Evolutionary conservation across 2,888 invertebrate genomes (phyloP).

Genomic region (Branchellion lobata): DNA sequence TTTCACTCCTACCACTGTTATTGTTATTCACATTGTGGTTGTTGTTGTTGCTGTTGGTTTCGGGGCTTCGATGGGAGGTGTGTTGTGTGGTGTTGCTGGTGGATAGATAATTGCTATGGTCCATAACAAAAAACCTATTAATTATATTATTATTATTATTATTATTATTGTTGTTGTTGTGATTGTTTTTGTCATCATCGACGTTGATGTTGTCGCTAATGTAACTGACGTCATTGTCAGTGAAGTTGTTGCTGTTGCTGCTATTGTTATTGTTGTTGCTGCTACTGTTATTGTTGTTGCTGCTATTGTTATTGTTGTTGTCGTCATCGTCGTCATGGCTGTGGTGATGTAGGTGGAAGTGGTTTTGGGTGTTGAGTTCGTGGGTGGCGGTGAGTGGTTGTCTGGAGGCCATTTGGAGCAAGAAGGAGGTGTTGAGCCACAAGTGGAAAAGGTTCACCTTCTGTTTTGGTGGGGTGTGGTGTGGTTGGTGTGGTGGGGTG

Average conservation of each 20-base stretch:
- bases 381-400: neutral
- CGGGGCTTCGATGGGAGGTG: too few relatives aligned
- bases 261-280: conserved; percentile 18
- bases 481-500: too few relatives aligned
- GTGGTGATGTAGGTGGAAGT: neutral
- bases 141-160: neutral
- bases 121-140: too few relatives aligned
- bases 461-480: too few relatives aligned
- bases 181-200: too few relatives aligned
- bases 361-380: conserved; percentile 15
- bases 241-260: neutral
- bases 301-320: neutral
- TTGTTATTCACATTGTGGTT: too few relatives aligned
- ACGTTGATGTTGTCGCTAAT: too few relatives aligned
- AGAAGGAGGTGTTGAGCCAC: conserved; percentile 98
- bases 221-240: too few relatives aligned
- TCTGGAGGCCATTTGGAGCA: conserved; percentile 59
- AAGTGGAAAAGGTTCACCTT: conserved; percentile 87
- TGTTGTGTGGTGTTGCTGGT: too few relatives aligned
- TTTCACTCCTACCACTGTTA: too few relatives aligned
- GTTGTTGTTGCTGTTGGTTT: too few relatives aligned
- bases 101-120: too few relatives aligned
- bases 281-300: neutral
- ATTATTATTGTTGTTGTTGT: neutral
- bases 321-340: neutral